Base-by-base conservation (phyloP, 2,797 vertebrate species). In the Alfaro cultratus region DNA sequence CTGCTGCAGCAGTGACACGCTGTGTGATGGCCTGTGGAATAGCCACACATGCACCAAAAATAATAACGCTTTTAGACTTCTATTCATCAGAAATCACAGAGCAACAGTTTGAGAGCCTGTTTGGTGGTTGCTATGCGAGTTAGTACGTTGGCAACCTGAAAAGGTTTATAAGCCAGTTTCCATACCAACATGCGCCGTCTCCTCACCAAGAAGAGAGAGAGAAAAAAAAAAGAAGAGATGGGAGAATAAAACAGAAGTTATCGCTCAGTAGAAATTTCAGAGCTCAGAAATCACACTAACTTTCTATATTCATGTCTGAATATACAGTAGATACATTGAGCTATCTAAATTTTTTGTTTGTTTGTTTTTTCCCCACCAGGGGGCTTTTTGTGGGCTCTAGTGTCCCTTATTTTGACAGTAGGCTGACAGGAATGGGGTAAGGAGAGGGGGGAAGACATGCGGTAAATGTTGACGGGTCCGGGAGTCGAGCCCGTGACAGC, bases 111-210 rank as follows among this genome's bases (percentile, higher is more conserved):
- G 75, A 84, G 79, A 88, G 78, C 86, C 77, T 87, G 87, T 81
- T 82, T 85, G 78, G 75, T 89, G 86, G 93, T 93, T 94, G 94
- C 93, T 90, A 93, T 92, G 94, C 5, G 87, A 93, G 87, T 91
- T 88, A 68, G 89, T 75, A 85, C 77, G 73, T 92, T 93, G 86
- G 91, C 92, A 94, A 90, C 91, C 83, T 84, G 90, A 90, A 87
- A 68, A 80, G 83, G 70, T 91, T 93, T 88, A 88, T 79, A 79
- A 91, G 85, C 91, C 92, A 91, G 93, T 95, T 95, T 92, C 94
- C 94, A 94, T 95, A 95, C 92, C 93, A 95, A 94, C 94, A 93
- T 62, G 46, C 73, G 53, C 60, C 21, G 82, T 81, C 71, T 88
- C 47, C 85, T 78, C 85, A 85, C 86, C 75, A 77, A 85, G 80